Evolutionary conservation across 2,113 vertebrate species (phyloP).

Genomic region (Chionodraco myersi): DNA sequence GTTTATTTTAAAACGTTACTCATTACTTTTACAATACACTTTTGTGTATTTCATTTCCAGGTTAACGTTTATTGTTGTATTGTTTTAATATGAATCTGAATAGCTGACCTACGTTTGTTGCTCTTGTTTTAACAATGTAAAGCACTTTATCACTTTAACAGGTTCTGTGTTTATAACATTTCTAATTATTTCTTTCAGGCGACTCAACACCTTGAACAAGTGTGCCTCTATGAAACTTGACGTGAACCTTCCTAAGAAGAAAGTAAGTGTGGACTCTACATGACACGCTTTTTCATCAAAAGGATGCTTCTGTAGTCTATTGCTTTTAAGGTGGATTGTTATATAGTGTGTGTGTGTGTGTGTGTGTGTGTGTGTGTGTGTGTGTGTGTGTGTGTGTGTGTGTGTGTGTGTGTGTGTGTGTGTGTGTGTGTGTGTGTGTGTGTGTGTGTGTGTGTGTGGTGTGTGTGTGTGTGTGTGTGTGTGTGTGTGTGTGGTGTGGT

Average conservation of each 20-base stretch:
- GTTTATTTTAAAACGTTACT: background rate
- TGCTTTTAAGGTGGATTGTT: background rate
- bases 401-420: no score
- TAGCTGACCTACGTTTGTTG: background rate
- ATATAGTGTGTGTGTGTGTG: background rate
- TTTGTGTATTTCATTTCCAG: background rate
- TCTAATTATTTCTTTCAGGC: slow-evolving; percentile 82
- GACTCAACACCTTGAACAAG: slow-evolving; percentile 97
- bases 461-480: no score
- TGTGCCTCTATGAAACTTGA: slow-evolving; percentile 99
- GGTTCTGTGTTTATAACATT: background rate
- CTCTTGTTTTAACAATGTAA: background rate
- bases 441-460: no score
- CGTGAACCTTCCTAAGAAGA: slow-evolving; percentile 95
- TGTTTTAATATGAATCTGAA: background rate
- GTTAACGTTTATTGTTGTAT: background rate
- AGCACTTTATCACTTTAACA: background rate
- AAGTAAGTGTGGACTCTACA: slow-evolving; percentile 84
- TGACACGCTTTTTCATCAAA: background rate
- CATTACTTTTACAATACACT: background rate
- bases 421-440: no score
- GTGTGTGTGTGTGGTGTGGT: no score
- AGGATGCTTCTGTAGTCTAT: background rate
- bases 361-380: background rate
- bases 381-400: no score